These are phyloP conservation scores for Chlorocebus sabaeus DNA, from an alignment of 2,113 vertebrate genomes.

Conservation along the genomic window DNA sequence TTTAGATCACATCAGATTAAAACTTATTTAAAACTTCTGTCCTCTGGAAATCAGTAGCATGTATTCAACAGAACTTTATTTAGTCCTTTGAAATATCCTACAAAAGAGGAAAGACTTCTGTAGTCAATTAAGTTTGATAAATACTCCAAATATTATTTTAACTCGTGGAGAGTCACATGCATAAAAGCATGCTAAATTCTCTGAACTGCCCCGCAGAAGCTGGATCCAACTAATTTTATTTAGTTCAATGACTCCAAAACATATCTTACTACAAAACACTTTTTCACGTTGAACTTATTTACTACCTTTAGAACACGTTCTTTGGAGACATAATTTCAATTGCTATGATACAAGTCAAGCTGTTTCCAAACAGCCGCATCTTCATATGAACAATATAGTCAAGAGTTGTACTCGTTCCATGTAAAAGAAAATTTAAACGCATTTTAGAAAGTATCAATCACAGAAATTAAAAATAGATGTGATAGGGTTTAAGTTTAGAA, in stretches of 20 bases:
- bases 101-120: background rate
- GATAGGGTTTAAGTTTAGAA: background rate
- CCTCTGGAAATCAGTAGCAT: background rate
- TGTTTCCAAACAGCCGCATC: background rate
- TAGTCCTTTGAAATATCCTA: background rate
- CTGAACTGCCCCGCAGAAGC: background rate
- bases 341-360: background rate
- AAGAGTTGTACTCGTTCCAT: background rate
- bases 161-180: background rate
- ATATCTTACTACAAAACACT: background rate
- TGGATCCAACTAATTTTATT: background rate
- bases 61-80: background rate
- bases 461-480: background rate
- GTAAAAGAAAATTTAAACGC: background rate
- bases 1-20: background rate
- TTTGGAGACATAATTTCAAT: background rate
- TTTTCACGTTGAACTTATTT: background rate
- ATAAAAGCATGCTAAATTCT: background rate
- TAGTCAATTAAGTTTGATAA: constrained; percentile 36
- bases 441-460: background rate
- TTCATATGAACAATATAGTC: background rate
- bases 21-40: background rate
- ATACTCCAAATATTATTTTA: background rate
- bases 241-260: background rate
- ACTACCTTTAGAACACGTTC: background rate